Evolutionary conservation across 2,797 vertebrate genomes (phyloP).

Genomic region (Enteromius trimaculatus): DNA sequence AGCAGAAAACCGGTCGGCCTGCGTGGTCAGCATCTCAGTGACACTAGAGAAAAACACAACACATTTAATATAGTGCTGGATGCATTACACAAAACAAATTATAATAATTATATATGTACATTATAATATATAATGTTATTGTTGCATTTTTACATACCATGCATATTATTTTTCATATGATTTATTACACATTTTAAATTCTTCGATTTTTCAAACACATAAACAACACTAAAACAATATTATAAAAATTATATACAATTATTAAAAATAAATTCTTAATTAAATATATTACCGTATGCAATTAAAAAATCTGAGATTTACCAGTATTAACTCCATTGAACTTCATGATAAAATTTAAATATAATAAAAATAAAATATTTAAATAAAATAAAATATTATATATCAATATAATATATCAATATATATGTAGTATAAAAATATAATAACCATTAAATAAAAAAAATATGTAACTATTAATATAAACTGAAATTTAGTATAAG

Average conservation of each 20-base stretch:
- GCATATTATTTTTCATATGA: too few species aligned
- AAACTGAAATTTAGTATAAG: background rate
- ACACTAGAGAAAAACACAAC: conserved; percentile 75
- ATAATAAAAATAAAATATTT: too few species aligned
- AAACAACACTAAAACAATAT: background rate
- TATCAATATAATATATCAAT: background rate
- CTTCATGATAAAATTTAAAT: too few species aligned
- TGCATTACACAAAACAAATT: too few species aligned
- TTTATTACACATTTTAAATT: too few species aligned
- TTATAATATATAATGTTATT: background rate
- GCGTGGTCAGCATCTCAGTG: conserved; percentile 94
- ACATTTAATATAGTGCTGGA: too few species aligned
- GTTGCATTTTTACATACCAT: background rate
- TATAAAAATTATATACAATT: background rate
- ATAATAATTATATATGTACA: background rate
- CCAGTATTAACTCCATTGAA: too few species aligned
- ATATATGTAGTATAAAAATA: background rate
- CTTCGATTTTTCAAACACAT: too few species aligned
- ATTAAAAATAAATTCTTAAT: background rate
- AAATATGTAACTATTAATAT: background rate
- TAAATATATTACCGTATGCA: background rate
- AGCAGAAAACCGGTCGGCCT: conserved; percentile 91
- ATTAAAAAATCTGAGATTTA: too few species aligned
- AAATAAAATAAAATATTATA: too few species aligned
- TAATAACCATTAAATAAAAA: background rate